Evolutionary conservation across 2,888 invertebrate genomes (phyloP), one percentile per base, ranked within the genome.

Genomic region (Operophtera brumata): DNA sequence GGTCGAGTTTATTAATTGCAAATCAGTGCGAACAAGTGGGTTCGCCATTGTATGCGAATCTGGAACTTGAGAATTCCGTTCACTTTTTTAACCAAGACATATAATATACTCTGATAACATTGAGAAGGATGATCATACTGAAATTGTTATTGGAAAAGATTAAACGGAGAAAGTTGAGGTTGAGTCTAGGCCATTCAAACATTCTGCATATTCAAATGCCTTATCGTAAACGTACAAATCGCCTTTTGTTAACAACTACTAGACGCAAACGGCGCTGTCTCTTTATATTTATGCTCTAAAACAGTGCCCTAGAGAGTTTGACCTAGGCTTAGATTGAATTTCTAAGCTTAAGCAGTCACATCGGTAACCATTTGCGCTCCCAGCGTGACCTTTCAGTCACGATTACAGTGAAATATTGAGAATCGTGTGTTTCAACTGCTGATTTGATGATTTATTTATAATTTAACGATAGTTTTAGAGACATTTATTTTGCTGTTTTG

Each of bases 1-100:
- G 88, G 88, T 87, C 88, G 84, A 68, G 72, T 79, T 81, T 82
- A 84, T 86, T 88, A 86, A 87, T 87, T 85, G 87, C 85, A 77
- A 85, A 86, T 84, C 80, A 77, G 75, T 79, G 76, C 77, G 78
- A 77, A 79, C 84, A 79, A 86, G 82, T 85, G 76, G 80, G 70
- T 71, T 75, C 75, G 73, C 78, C 77, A 85, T 87, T 87, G 87
- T 86, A 71, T 75, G 79, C 77, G 77, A 80, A 81, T 77, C 74
- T 82, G 77, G 82, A 77, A 78, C 82, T 83, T 78, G 77, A 75
- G 77, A 82, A 81, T 77, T 81, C 84, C 86, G 75, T 82, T 86
- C 86, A 85, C 86, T 86, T 84, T 30, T 83, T 78, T 75, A 70
- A 75, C 69, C 67, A 70, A 73, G 72, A 55, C 49, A 51, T 47